Base-by-base conservation (phyloP, 1,140 invertebrate species). In the Aphis craccivora region DNA sequence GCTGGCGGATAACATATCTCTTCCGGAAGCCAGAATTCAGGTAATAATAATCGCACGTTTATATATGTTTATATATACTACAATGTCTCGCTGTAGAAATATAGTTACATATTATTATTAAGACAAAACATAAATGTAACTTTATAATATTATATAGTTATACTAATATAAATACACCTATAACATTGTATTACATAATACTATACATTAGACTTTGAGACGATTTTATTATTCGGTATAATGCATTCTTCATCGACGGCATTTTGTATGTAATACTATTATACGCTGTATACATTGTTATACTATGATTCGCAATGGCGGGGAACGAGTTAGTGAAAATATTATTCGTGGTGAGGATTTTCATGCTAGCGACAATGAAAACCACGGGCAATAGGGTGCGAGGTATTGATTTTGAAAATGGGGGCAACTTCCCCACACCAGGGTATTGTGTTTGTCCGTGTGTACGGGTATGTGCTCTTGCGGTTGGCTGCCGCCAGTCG, bases 11-110 rank as follows among this genome's bases (percentile, higher is more conserved):
- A 99, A 99, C 97, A 99, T 99, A 95, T 98, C 98, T 96, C 97
- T 99, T 95, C 99, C 99, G 95, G 99, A 99, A 97, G 99, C 99
- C 95, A 97, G 99, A 97, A 99, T 99, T 96, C 99, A 99, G 97
- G 97, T 97, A 96, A 97, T 51, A 89, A 53, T 14, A 48, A 87
- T 51, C 30, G 9, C 2, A 86, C 3, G 22, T 43, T 43, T 43
- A 83, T 83, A 37, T 37, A 83, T 2, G 9, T 76, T n/a, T 67
- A 5, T 37, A 83, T 83, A 37, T 81, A 35, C 37, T 37, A 2
- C 37, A 40, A 3, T 83, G 0, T 0, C 81, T 23, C 14, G 0
- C 48, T 51, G 18, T 51, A 45, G 20, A 18, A 45, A 20, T 45
- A 45, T 20, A 83, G 35, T n/a, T 60, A 81, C 20, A 81, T 81